A percentile compares a stretch with the other conserved stretches of the same genome.
These are phyloP conservation scores for Drosophila parthenogenetica DNA, from an alignment of 2,888 invertebrate genomes.

Conservation along the genomic window DNA sequence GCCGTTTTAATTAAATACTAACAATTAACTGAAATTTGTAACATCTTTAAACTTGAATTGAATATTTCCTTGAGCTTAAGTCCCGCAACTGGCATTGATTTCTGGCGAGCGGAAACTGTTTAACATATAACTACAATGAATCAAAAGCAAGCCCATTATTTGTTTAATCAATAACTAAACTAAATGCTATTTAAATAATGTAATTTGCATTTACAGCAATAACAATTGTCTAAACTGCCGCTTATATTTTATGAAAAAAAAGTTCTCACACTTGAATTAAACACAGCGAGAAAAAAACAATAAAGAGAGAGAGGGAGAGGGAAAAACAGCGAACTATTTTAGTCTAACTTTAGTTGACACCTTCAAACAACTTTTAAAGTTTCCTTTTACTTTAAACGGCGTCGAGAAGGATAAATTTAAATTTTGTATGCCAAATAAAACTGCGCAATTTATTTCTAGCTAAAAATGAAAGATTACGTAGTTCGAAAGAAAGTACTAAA, in stretches of 20 bases:
- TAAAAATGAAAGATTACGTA: neutral
- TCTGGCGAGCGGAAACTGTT: constrained; percentile 60
- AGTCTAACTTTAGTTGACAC: constrained; percentile 20
- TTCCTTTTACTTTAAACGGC: constrained; percentile 25
- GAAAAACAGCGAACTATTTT: neutral
- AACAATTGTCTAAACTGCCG: constrained; percentile 29
- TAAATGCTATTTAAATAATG: constrained; percentile 58
- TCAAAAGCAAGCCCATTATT: constrained; percentile 45
- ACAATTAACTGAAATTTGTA: neutral
- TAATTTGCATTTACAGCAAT: constrained; percentile 24
- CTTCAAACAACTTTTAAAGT: constrained; percentile 29
- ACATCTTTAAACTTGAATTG: neutral
- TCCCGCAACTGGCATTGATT: constrained; percentile 26
- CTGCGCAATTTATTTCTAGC: too few relatives aligned
- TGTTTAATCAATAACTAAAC: constrained; percentile 51
- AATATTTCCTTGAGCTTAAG: constrained; percentile 11
- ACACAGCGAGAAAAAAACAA: constrained; percentile 11
- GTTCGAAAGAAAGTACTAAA: neutral
- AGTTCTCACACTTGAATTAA: constrained; percentile 65
- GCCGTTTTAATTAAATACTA: neutral
- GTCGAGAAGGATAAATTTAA: neutral
- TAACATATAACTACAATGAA: constrained; percentile 47
- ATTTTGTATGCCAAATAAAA: neutral
- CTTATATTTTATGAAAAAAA: too few relatives aligned
- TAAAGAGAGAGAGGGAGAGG: neutral